Conservation (phyloP, 2,797 vertebrate species). For the Macroramphosus scolopax region DNA sequence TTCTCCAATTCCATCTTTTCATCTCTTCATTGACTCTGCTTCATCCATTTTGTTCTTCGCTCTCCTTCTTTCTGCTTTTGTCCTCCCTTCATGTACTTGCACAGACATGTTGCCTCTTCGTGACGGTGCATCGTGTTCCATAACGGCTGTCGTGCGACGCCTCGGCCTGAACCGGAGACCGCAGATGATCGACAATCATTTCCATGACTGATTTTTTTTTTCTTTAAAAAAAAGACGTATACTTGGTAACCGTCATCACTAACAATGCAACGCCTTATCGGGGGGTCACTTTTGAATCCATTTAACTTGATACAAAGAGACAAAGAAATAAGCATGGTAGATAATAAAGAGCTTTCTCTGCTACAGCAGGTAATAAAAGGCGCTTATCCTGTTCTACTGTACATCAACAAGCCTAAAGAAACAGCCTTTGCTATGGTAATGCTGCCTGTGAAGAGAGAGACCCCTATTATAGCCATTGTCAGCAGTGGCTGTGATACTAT, state of each 20-base stretch:
- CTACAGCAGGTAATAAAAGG: constrained; percentile 57
- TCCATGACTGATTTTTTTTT: constrained; percentile 25
- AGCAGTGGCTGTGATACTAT: constrained; percentile 67
- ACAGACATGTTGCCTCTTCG: constrained; percentile 32
- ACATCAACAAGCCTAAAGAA: constrained; percentile 60
- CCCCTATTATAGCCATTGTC: constrained; percentile 70
- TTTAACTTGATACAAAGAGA: constrained; percentile 44
- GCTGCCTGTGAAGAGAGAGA: constrained; percentile 61
- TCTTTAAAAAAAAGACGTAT: constrained; percentile 6
- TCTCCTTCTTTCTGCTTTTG: constrained; percentile 17
- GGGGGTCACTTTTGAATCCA: constrained; percentile 35
- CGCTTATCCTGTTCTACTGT: constrained; percentile 38
- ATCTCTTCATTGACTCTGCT: constrained; percentile 41
- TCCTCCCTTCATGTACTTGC: constrained; percentile 28
- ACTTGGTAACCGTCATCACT: constrained; percentile 23
- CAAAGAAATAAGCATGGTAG: constrained; percentile 36
- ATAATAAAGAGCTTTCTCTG: constrained; percentile 43
- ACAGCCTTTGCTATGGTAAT: constrained; percentile 55
- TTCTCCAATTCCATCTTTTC: no score
- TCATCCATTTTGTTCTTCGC: constrained; percentile 21
- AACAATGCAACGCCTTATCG: constrained; percentile 39
- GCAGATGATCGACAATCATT: constrained; percentile 21
- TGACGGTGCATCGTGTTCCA: constrained; percentile 26
- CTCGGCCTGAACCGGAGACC: constrained; percentile 17
- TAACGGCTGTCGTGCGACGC: constrained; percentile 34